Base-by-base conservation (phyloP, 2,888 invertebrate species). In the Carterocephalus palaemon region DNA sequence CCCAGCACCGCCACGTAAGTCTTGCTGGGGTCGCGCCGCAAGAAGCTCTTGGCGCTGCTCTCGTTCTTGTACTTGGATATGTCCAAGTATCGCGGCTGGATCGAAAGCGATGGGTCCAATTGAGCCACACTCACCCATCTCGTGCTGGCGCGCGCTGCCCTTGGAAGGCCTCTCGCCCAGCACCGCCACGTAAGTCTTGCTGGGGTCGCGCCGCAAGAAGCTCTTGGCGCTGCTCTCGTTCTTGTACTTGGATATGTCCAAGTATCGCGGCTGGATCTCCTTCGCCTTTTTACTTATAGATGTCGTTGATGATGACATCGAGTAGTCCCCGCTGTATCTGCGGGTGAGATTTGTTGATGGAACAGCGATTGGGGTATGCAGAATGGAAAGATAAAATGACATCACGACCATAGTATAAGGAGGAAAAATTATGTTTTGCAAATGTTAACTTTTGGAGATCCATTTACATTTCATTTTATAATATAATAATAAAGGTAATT, bases 161-260 rank as follows among this genome's bases (percentile, higher is more conserved):
- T 70, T 75, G 1, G 64, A 57, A 8, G 62, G 60, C 8, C 60
- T 64, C 0, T 58, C 54, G 9, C 52, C 60, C 22, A 84, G 48
- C 1, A 84, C 81, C 0, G 70, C 76, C 1, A 85, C 83, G 34
- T 87, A 86, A 0, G 86, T 85, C 75, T 85, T 87, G 59, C 89
- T 85, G 37, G 90, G 90, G 59, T 90, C 90, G 24, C 89, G 69
- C 6, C 90, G 73, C 24, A 90, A 62, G 69, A 81, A 85, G 57
- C 70, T 87, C 56, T 75, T 75, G 3, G 88, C 82, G 1, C 82
- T 80, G 33, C 74, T 78, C 36, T 87, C 86, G 19, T 56, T 68
- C 67, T 90, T 90, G 69, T 90, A 90, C 68, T 89, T 90, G 34
- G 90, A 90, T 49, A 90, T 90, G 71, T 90, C 90, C 47, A 90